A percentile compares a stretch with the other conserved stretches of the same genome.
phyloP scores from a whole-genome alignment of 2,888 invertebrate species.

The Germaria angustata region DNA sequence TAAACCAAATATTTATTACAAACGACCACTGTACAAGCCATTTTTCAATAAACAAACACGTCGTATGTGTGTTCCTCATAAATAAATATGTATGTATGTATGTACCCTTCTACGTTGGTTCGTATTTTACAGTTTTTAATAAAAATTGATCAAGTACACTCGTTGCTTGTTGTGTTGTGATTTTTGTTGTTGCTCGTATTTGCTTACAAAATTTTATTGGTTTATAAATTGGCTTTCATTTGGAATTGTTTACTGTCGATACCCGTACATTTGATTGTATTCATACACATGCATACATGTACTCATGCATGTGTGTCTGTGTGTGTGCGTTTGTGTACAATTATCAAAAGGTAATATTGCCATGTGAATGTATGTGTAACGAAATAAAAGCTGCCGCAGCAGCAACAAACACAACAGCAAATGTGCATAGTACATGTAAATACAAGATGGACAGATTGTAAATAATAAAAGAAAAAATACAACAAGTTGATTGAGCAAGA shows the following conservation, averaged over 20 bases:
- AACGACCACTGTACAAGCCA: background rate
- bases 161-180: conserved; percentile 45
- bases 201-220: conserved; percentile 62
- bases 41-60: background rate
- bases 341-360: background rate
- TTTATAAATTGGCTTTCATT: conserved; percentile 63
- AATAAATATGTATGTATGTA: conserved; percentile 19
- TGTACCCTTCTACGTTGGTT: conserved; percentile 17
- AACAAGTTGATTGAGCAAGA: background rate
- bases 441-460: conserved; percentile 28
- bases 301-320: background rate
- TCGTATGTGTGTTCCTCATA: background rate
- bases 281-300: background rate
- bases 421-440: conserved; percentile 6
- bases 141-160: conserved; percentile 53
- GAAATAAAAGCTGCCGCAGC: background rate
- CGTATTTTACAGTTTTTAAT: conserved; percentile 54
- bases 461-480: conserved; percentile 12
- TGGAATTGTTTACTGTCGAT: conserved; percentile 54
- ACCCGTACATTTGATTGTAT: conserved; percentile 13
- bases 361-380: background rate
- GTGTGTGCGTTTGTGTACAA: background rate
- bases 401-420: background rate
- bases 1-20: too few relatives aligned
- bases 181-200: conserved; percentile 46